A percentile compares a stretch with the other conserved stretches of the same genome.
phyloP scores from a whole-genome alignment of 1,140 invertebrate species.

The Polypedilum vanderplanki region DNA sequence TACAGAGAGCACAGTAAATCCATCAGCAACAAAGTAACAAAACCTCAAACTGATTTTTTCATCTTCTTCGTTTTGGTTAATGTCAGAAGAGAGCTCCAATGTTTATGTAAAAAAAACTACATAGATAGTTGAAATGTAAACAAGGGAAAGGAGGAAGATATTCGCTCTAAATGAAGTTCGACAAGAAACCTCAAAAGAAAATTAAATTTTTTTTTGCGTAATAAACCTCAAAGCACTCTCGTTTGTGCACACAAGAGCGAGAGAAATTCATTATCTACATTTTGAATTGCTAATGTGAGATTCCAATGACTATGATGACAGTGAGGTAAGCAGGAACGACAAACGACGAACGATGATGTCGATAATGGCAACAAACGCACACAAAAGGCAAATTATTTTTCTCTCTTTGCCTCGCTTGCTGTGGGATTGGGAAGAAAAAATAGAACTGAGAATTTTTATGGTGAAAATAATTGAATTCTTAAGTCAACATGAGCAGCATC shows the following conservation, averaged over 20 bases:
- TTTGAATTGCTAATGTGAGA: background rate
- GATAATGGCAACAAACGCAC: constrained; percentile 6
- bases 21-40: too few relatives aligned
- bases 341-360: constrained; percentile 8
- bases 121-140: constrained; percentile 10
- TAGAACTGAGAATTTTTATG: background rate
- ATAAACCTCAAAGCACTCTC: too few relatives aligned
- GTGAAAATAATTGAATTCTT: constrained; percentile 19
- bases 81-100: background rate
- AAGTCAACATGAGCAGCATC: constrained; percentile 17
- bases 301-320: too few relatives aligned
- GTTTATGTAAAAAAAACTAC: background rate
- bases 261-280: background rate
- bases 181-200: background rate
- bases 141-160: background rate
- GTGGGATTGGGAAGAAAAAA: background rate
- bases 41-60: too few relatives aligned
- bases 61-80: background rate
- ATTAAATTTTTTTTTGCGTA: background rate
- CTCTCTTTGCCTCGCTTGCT: background rate
- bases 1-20: too few relatives aligned
- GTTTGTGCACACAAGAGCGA: too few relatives aligned
- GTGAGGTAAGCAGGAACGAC: background rate
- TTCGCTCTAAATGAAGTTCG: background rate
- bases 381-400: background rate